Evolutionary conservation across 2,797 vertebrate species (phyloP), one percentile per base, ranked within the genome.

Genomic region (Tapirus indicus): DNA sequence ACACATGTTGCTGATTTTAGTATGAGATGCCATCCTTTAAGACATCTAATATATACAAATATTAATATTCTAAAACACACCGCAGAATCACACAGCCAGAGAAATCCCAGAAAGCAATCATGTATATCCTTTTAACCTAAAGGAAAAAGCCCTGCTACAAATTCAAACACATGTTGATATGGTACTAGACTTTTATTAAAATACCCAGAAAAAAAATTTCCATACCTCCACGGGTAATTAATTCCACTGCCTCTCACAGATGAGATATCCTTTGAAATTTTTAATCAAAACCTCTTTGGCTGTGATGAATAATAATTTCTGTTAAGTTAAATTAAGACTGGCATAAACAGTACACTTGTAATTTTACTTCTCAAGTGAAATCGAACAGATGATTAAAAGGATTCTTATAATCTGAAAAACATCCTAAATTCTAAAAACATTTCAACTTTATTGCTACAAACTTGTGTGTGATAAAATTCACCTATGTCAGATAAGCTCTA

Each of bases 281-380:
- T 96, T 95, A 88, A 88, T 88, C 75, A 93, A 74, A 21, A 82
- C 60, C 29, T 84, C 54, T 84, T 74, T 90, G 54, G 49, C 27
- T 97, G 58, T 88, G 75, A 83, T 92, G 68, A 96, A 88, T 77
- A 97, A 94, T 52, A 84, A 66, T 75, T 93, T 74, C 27, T 62
- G 5, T 79, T 77, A 91, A 49, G 32, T n/a, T 77, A 91, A 49
- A 27, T n/a, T 60, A 52, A 60, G 79, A 60, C 23, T n/a, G 21
- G 20, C 14, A 85, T 88, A 92, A 72, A 93, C 0, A 54, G 3
- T 83, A 64, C 44, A 85, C 9, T 72, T 56, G 77, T 21, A 56
- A 92, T 91, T 85, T 93, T 85, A 74, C 18, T 94, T 84, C 41
- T 69, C 62, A 54, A 72, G 16, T 88, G 68, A 97, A 95, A 84